Base-by-base conservation (phyloP, 2,113 vertebrate genomes). In the Labeo catla region DNA sequence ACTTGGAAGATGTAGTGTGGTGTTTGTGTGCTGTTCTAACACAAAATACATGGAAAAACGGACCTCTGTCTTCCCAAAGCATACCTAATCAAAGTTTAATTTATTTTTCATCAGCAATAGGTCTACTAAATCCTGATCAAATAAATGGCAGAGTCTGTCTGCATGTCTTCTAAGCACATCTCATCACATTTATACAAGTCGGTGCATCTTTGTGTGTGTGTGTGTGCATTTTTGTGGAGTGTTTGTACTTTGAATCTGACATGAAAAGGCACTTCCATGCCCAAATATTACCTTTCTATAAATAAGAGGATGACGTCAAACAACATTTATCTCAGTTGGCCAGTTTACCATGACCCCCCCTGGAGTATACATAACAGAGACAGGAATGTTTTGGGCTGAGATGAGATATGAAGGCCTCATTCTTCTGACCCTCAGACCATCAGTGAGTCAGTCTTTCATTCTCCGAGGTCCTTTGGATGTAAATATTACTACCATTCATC, bases 221-320 rank as follows among this genome's bases (percentile, higher is more conserved):
- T 76, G 54, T 8, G 47, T 74, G 13, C 66, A 36, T n/a, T 66
- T 68, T 89, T 90, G 91, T 90, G 90, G 84, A 89, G 88, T 90
- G 89, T 93, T 92, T 92, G 89, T 92, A 89, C 95, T 96, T 96
- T 95, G 94, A 95, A 95, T 93, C 86, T 90, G 92, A 94, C 94
- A 95, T 95, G 93, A 95, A 96, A 96, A 96, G 94, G 91, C 92
- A 94, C 92, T 96, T 96, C 93, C 91, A 93, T 93, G 95, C 91
- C 93, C 93, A 95, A 96, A 95, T 95, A 96, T 88, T 91, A 95
- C 91, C 68, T 87, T 89, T 93, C 95, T 97, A 97, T 96, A 97
- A 97, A 97, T 98, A 98, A 95, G 90, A 84, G 87, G 87, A 92
- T 96, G 95, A 97, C 84, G 94, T 95, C 96, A 96, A 94, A 93